Evolutionary conservation across 2,797 vertebrate genomes (phyloP).

Genomic region (Cryptoprocta ferox): DNA sequence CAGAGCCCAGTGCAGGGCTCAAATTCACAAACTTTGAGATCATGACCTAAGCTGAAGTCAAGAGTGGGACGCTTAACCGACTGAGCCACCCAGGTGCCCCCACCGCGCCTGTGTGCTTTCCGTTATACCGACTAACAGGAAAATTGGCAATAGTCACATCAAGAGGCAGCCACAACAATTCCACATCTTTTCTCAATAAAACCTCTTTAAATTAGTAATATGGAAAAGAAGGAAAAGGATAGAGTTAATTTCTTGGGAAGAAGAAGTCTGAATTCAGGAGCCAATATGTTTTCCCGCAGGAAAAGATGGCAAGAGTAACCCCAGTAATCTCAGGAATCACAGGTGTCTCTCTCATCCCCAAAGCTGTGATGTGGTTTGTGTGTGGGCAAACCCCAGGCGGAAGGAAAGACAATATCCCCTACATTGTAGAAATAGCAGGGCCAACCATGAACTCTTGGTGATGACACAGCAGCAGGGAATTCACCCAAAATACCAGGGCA

Average conservation of each 20-base stretch:
- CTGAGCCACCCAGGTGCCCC: too few relatives aligned
- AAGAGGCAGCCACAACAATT: neutral
- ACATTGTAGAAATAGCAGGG: neutral
- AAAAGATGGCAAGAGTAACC: neutral
- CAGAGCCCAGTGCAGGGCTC: too few relatives aligned
- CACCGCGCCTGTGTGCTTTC: neutral
- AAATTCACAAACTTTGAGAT: too few relatives aligned
- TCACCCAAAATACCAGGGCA: neutral
- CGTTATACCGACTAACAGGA: neutral
- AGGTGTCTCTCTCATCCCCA: neutral
- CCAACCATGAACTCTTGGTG: neutral
- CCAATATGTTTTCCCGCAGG: neutral
- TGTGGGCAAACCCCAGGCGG: neutral
- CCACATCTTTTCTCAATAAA: neutral
- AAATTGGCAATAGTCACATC: constrained; percentile 1
- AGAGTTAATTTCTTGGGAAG: constrained; percentile 16
- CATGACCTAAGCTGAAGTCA: too few relatives aligned
- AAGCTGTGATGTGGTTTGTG: constrained; percentile 39
- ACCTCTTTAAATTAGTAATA: constrained; percentile 34
- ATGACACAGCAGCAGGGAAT: constrained; percentile 39
- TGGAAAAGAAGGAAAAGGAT: neutral
- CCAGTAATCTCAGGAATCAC: neutral
- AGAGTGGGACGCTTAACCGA: too few relatives aligned
- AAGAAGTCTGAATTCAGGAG: neutral
- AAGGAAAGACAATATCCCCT: constrained; percentile 16